Evolutionary conservation across 2,797 vertebrate species (phyloP), one percentile per base, ranked within the genome.

Genomic region (Hipposideros larvatus): DNA sequence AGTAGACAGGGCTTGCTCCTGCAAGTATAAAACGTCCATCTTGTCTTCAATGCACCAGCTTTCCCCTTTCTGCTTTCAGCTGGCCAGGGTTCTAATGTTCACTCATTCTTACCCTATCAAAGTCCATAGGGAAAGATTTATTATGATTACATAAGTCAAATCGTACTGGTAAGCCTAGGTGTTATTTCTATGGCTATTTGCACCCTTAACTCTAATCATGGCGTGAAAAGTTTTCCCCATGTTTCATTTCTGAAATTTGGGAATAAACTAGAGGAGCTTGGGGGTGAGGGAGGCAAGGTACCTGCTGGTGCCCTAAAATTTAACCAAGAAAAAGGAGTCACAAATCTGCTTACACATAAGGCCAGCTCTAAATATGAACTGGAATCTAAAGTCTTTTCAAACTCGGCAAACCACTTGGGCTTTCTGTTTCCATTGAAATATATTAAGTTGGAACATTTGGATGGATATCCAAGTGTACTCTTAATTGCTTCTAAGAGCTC

Each of bases 401-500:
- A 80, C 66, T 87, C 93, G 48, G 73, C 87, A 90, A 97, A 92
- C 53, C 74, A 95, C 78, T 41, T 94, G 88, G 57, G 80, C 26
- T 94, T 98, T 97, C 87, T 94, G 78, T 92, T 53, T 96, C 94
- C 96, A 74, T 91, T 77, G 65, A 94, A 96, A 97, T 59, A 68
- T 70, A 92, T 70, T 92, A 91, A 93, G 34, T 92, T 94, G 68
- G 96, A 97, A 96, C 92, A 97, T 96, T 95, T 97, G 87, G 57
- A 85, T 96, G 94, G 57, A 57, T 90, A 95, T 97, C 89, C 94
- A 97, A 97, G 95, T 96, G 28, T 89, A 95, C 53, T 95, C 86
- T 95, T 98, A 98, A 98, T 98, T 98, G 95, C 88, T 98, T 98
- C 92, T 95, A 95, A 98, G 91, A 28, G n/a, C 73, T 91, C 71